Base-by-base conservation (phyloP, 2,888 invertebrate species). In the Chymomyza fuscimana region DNA sequence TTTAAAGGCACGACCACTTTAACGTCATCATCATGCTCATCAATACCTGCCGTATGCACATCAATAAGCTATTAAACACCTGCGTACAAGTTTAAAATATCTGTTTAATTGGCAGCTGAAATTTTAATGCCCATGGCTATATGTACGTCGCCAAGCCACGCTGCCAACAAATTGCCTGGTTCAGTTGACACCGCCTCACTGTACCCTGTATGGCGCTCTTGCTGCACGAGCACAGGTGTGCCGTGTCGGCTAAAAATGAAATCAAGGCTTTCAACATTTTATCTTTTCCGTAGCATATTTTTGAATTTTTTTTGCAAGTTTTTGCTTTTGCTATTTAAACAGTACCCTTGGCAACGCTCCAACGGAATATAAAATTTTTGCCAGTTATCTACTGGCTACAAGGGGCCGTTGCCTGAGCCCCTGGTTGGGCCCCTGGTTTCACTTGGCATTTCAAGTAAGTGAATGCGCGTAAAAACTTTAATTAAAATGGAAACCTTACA, bases 401-500 rank as follows among this genome's bases (percentile, higher is more conserved):
- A 12, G 12, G 29, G n/a, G 25, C 58, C 61, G 29, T 51, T 25
- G 22, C 32, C 36, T 36, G 10, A 4, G 6, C 16, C 36, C 36
- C 64, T 77, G 76, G 78, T 81, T 82, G 82, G 72, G 65, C 70
- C 76, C 74, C 76, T 25, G 86, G 76, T 82, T 85, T 65, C 63
- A 76, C 67, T 66, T 72, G 70, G 63, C 68, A 72, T 72, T 74
- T 74, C 72, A 65, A 71, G 73, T 77, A 73, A 82, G 71, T 72
- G 72, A 84, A 87, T 87, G 77, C 82, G 81, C 82, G 83, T 79
- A 79, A 81, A 81, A 84, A 84, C 86, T 84, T 85, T 87, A 84
- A 84, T 84, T 87, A 84, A 84, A 84, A 86, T 78, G 83, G 86
- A 84, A 84, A 66, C 87, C 87, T 73, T 84, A 87, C 84, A 84